These are phyloP conservation scores for Protobothrops flavoviridis DNA, from an alignment of 2,113 vertebrate genomes.

Conservation along the genomic window DNA sequence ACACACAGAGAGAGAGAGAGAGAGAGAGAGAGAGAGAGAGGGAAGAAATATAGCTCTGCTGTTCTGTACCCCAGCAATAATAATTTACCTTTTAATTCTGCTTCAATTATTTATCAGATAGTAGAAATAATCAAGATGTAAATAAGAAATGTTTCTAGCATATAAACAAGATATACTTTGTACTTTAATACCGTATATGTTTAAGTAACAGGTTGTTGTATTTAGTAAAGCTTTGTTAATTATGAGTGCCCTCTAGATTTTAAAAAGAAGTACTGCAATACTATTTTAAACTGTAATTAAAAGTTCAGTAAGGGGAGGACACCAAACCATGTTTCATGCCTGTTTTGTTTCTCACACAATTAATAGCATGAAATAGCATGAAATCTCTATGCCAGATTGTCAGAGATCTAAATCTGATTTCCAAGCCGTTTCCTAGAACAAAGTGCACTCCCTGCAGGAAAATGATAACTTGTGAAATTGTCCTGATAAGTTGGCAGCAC, in stretches of 20 bases:
- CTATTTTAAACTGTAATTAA: neutral
- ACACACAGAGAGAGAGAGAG: too few relatives aligned
- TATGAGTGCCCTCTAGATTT: slow-evolving; percentile 44
- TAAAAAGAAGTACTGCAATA: slow-evolving; percentile 1
- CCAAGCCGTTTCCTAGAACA: neutral
- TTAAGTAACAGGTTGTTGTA: neutral
- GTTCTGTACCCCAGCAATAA: neutral
- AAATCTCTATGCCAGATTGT: neutral
- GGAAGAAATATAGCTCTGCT: neutral
- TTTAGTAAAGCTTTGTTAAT: neutral
- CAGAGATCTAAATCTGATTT: neutral
- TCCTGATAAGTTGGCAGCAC: neutral
- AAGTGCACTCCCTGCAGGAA: neutral
- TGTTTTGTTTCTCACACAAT: neutral
- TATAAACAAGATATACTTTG: neutral
- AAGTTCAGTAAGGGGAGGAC: neutral
- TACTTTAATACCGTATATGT: neutral
- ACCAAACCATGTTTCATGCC: neutral
- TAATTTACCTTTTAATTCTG: neutral
- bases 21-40: too few relatives aligned
- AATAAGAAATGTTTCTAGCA: neutral
- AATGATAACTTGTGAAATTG: neutral
- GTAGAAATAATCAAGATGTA: neutral
- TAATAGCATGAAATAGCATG: neutral
- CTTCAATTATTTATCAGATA: neutral